Conservation (phyloP, 2,888 invertebrate species). For the Buathra laborator region DNA sequence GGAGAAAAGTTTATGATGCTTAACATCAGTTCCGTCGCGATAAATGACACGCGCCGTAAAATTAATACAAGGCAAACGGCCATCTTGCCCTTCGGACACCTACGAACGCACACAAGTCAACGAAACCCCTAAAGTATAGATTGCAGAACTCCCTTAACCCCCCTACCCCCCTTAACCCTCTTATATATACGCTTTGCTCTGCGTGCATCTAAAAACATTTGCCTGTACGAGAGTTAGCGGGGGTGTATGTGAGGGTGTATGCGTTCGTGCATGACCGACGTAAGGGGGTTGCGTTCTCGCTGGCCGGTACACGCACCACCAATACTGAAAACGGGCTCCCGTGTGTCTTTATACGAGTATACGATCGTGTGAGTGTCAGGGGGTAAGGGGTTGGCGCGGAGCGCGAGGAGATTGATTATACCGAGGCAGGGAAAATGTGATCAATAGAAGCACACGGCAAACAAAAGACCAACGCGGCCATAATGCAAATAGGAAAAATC, state of each 20-base stretch:
- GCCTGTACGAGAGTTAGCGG: conserved; percentile 47
- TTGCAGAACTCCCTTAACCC: conserved; percentile 17
- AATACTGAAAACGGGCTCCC: not conserved
- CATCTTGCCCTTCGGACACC: conserved; percentile 77
- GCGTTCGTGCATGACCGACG: conserved; percentile 65
- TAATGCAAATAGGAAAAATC: conserved; percentile 84
- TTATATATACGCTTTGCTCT: conserved; percentile 12
- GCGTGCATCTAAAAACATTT: conserved; percentile 61
- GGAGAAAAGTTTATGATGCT: not conserved
- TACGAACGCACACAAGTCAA: conserved; percentile 59
- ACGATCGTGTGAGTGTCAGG: conserved; percentile 39
- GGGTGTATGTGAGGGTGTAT: conserved; percentile 20
- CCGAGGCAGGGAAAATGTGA: conserved; percentile 84
- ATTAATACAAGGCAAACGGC: conserved; percentile 83
- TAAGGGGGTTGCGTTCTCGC: conserved; percentile 62
- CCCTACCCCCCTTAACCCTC: not conserved
- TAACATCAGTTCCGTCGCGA: conserved; percentile 32
- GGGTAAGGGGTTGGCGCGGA: conserved; percentile 68
- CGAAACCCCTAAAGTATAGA: conserved; percentile 58
- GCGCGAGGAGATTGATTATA: conserved; percentile 84
- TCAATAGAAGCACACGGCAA: conserved; percentile 83
- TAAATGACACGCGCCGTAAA: conserved; percentile 77
- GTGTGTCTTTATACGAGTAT: conserved; percentile 34
- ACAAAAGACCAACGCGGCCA: conserved; percentile 82
- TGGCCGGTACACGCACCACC: conserved; percentile 54